Percentiles rank a stretch among this genome's conserved stretches.
phyloP scores from a whole-genome alignment of 2,113 vertebrate genomes.

The Vulpes vulpes region DNA sequence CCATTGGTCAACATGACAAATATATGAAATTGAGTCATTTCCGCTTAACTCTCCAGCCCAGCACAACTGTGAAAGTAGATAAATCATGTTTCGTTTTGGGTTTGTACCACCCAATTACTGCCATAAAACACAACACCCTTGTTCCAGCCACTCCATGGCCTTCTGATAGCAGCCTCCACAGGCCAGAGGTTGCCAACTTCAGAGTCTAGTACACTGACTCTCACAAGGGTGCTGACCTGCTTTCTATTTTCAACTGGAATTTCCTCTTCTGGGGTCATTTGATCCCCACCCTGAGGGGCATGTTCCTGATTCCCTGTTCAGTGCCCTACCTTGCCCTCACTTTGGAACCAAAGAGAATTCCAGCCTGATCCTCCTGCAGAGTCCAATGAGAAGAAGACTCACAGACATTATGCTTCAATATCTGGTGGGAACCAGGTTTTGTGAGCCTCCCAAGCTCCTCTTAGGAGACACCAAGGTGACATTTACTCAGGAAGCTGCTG shows the following conservation, averaged over 20 bases:
- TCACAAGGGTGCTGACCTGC: constrained; percentile 22
- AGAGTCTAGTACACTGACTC: not conserved
- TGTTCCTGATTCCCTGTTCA: constrained; percentile 45
- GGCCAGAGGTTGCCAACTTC: not conserved
- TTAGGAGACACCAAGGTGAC: constrained; percentile 64
- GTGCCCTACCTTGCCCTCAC: not conserved
- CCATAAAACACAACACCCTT: not conserved
- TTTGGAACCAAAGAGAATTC: constrained; percentile 36
- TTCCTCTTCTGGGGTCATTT: constrained; percentile 69
- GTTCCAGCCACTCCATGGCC: not conserved
- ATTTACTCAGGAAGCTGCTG: constrained; percentile 74
- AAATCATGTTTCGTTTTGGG: not conserved
- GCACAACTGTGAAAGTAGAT: constrained; percentile 24
- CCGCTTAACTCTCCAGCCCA: not conserved
- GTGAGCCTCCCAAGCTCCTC: constrained; percentile 30
- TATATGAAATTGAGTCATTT: constrained; percentile 63
- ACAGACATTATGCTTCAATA: not conserved
- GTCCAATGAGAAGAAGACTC: not conserved
- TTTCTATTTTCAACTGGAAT: constrained; percentile 75
- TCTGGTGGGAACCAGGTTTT: not conserved
- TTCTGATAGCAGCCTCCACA: not conserved
- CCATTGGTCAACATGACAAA: not conserved
- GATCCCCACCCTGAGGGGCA: constrained; percentile 48
- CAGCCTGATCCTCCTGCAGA: not conserved
- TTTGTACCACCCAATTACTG: not conserved